Evolutionary conservation across 2,797 vertebrate genomes (phyloP), one percentile per base, ranked within the genome.

Genomic region (Tinamus major): DNA sequence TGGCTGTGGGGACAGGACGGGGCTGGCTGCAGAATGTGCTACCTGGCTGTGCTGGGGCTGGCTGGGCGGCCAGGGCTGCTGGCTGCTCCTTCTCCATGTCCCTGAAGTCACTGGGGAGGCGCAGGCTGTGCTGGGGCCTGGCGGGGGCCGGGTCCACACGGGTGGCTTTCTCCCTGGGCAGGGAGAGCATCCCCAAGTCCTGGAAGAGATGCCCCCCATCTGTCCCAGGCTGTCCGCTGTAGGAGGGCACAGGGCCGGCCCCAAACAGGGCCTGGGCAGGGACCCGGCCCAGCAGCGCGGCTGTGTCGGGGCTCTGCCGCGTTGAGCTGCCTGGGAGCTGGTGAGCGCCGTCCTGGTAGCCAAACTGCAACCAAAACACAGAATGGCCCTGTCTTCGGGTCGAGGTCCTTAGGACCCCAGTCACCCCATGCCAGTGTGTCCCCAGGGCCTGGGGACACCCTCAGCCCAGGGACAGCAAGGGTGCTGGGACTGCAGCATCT

Each of bases 151-250:
- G 95, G 85, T 97, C 90, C 1, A 64, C 71, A 70, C 76, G 97
- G 59, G 92, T 56, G 3, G 96, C 89, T 75, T 97, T 96, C 84
- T 98, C 97, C 53, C 98, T 95, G 61, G 98, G 95, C 96, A 99
- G 95, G 87, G 99, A 98, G 35, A 98, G 96, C 65, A 98, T 97
- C 64, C 98, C 91, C 26, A 98, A 97, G 83, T 99, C 98, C 95
- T 99, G 98, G 88, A 99, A 97, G 94, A 99, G 97, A 96, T 98
- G 98, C 33, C 98, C 96, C 71, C 97, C 96, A 0, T 96, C 96
- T 14, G 96, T 88, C 70, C 96, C 97, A 19, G 97, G 94, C 71
- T 97, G 96, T 53, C 96, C 94, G 0, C 97, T 81, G 7, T 97
- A 98, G 84, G 97, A 96, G 71, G 97, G 94, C 65, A 90, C 92